A percentile compares a stretch with the other conserved stretches of the same genome.
phyloP scores from a whole-genome alignment of 2,888 invertebrate species.

The Sminthurides aquaticus region DNA sequence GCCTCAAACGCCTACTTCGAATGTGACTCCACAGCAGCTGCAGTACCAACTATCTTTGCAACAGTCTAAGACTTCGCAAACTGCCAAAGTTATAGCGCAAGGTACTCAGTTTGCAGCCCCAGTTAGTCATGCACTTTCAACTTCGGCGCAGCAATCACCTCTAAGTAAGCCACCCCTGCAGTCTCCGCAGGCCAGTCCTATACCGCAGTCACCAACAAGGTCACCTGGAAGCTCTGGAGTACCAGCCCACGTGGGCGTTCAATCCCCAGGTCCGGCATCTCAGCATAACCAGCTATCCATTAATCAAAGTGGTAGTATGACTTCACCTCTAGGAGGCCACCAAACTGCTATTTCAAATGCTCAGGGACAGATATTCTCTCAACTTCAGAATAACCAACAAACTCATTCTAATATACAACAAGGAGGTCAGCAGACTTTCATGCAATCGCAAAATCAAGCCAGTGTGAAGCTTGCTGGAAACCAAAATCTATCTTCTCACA shows the following conservation, averaged over 20 bases:
- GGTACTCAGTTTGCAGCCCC: background rate
- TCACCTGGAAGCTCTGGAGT: background rate
- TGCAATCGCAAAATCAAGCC: background rate
- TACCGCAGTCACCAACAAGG: background rate
- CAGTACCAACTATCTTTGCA: background rate
- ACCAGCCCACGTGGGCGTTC: background rate
- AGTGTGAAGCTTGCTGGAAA: background rate
- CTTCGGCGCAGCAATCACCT: constrained; percentile 1
- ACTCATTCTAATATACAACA: background rate
- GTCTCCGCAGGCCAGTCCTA: background rate
- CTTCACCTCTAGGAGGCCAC: background rate
- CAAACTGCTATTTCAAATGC: background rate
- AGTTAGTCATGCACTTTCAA: background rate
- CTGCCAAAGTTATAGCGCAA: background rate
- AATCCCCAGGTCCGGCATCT: background rate
- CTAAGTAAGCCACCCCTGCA: background rate
- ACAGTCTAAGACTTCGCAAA: background rate
- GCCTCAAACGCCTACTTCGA: background rate
- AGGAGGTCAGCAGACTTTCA: background rate
- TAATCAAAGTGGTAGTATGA: background rate
- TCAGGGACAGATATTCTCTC: no score
- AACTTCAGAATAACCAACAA: background rate
- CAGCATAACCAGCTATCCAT: background rate
- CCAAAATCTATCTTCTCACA: background rate
- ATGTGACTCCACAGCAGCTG: background rate